Conservation (phyloP, 1,140 invertebrate genomes). For the Drosophila kikkawai region DNA sequence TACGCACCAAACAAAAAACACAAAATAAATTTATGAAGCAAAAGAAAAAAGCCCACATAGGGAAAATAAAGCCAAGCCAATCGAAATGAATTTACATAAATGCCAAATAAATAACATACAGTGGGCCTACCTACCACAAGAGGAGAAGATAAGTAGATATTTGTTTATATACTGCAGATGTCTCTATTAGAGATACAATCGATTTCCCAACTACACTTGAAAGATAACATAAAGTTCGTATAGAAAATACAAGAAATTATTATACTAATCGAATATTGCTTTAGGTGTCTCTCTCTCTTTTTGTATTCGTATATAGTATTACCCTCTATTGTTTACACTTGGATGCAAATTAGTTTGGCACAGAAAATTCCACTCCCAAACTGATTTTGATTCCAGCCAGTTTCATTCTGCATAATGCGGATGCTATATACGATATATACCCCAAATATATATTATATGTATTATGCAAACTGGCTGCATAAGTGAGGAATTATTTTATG, state of each 20-base stretch:
- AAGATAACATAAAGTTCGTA: background rate
- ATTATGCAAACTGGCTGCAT: constrained; percentile 35
- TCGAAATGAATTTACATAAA: constrained; percentile 27
- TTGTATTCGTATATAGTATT: constrained; percentile 9
- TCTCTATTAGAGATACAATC: constrained; percentile 36
- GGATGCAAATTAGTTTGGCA: constrained; percentile 55
- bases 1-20: constrained; percentile 39
- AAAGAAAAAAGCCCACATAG: constrained; percentile 21
- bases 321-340: constrained; percentile 51
- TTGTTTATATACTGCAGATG: constrained; percentile 40
- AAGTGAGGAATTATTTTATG: constrained; percentile 61
- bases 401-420: constrained; percentile 32
- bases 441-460: constrained; percentile 9
- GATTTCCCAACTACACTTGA: constrained; percentile 11
- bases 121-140: constrained; percentile 22
- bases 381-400: constrained; percentile 34
- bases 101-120: constrained; percentile 24
- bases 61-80: constrained; percentile 39
- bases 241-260: constrained; percentile 6
- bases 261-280: constrained; percentile 12
- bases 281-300: background rate
- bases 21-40: constrained; percentile 58
- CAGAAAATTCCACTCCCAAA: constrained; percentile 44
- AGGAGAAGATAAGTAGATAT: constrained; percentile 24
- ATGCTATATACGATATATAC: constrained; percentile 23